Evolutionary conservation across 2,113 vertebrate genomes (phyloP).

Genomic region (Tricholaema leucomelas): DNA sequence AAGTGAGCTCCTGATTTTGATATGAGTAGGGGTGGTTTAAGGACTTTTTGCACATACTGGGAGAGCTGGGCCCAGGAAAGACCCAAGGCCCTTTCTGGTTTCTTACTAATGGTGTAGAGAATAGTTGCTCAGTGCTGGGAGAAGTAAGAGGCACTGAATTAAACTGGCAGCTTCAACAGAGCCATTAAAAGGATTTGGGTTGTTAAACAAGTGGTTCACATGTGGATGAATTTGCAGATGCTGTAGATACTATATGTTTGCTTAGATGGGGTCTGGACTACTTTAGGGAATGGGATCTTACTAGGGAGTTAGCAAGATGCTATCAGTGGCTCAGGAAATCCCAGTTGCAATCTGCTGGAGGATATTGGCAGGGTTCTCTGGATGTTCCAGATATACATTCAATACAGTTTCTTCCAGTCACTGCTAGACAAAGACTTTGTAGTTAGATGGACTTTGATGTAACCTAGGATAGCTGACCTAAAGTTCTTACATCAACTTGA

Average conservation of each 20-base stretch:
- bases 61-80: neutral
- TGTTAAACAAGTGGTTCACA: neutral
- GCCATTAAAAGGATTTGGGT: neutral
- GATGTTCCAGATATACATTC: neutral
- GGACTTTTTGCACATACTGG: neutral
- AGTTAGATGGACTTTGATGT: neutral
- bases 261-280: neutral
- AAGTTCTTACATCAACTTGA: neutral
- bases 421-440: neutral
- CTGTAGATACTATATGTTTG: neutral
- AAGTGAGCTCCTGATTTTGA: neutral
- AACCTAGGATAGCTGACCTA: neutral
- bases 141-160: neutral
- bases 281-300: neutral
- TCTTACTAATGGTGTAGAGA: neutral
- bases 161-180: neutral
- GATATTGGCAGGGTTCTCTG: neutral
- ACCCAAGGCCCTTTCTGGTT: neutral
- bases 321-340: neutral
- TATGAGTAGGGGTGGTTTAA: neutral
- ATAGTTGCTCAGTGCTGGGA: neutral
- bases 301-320: neutral
- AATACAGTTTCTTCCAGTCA: neutral
- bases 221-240: neutral
- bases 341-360: neutral